Evolutionary conservation across 1,140 invertebrate species (phyloP).

Genomic region (Gryllus bimaculatus): DNA sequence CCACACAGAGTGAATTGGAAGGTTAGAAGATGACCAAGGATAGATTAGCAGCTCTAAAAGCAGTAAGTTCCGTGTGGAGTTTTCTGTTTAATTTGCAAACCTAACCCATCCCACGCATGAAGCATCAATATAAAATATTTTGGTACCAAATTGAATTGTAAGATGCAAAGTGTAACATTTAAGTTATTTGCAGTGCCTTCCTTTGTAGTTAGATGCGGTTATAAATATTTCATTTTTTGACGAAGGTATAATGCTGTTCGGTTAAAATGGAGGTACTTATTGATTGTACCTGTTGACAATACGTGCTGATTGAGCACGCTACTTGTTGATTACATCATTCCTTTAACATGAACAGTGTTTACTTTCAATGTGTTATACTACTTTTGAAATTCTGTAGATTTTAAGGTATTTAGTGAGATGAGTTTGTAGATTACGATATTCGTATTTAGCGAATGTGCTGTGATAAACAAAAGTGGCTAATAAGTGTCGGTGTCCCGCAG

Average conservation of each 20-base stretch:
- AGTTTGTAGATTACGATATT: not conserved
- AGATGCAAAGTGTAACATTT: not conserved
- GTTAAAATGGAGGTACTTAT: not conserved
- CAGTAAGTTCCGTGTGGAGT: constrained; percentile 53
- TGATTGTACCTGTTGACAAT: not conserved
- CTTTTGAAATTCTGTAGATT: not conserved
- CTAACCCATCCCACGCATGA: constrained; percentile 12
- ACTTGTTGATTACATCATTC: not conserved
- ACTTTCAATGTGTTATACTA: not conserved
- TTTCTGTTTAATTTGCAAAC: not conserved
- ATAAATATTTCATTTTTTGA: not conserved
- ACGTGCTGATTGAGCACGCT: not conserved
- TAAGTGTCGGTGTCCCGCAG: constrained; percentile 42
- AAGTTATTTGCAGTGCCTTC: not conserved
- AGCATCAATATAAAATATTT: not conserved
- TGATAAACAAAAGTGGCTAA: not conserved
- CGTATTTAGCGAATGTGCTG: not conserved
- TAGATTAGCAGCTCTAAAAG: constrained; percentile 91
- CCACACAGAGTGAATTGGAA: constrained; percentile 47
- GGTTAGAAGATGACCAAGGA: constrained; percentile 88
- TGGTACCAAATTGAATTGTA: not conserved
- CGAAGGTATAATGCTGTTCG: not conserved
- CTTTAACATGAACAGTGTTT: not conserved
- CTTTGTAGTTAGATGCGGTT: not conserved
- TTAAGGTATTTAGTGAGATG: not conserved